phyloP scores from a whole-genome alignment of 2,888 invertebrate species.

The Rhingia campestris region DNA sequence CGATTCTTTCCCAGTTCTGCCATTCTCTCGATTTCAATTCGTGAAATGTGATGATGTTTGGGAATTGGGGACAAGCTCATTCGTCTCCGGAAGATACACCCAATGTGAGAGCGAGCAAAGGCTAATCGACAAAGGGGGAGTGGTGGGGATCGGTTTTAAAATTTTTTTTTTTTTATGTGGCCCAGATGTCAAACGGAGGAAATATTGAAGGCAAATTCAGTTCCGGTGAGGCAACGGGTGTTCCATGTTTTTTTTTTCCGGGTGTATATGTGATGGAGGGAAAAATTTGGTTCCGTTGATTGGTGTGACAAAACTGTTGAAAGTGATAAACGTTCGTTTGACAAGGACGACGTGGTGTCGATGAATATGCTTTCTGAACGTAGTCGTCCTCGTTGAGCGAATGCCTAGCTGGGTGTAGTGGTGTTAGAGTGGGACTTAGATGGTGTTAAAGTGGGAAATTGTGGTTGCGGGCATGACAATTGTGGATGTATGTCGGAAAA shows the following conservation, averaged over 20 bases:
- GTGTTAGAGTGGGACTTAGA: conserved; percentile 20
- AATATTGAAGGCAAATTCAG: conserved; percentile 15
- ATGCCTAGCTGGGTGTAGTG: neutral
- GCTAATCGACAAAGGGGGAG: conserved; percentile 32
- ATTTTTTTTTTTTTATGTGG: neutral
- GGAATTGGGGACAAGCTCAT: conserved; percentile 48
- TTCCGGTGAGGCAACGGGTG: neutral
- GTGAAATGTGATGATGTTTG: conserved; percentile 61
- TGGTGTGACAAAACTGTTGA: conserved; percentile 48
- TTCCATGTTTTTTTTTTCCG: conserved; percentile 1
- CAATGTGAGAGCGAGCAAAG: neutral
- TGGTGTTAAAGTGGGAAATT: conserved; percentile 26
- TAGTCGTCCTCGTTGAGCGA: neutral
- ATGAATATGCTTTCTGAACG: conserved; percentile 30
- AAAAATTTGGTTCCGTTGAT: conserved; percentile 38
- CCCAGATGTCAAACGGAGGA: conserved; percentile 3
- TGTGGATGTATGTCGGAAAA: neutral
- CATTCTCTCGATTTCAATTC: conserved; percentile 19
- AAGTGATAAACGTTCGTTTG: conserved; percentile 50
- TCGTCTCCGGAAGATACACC: conserved; percentile 29
- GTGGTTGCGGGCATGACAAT: conserved; percentile 10
- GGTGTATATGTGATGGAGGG: neutral
- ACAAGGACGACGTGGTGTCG: conserved; percentile 11
- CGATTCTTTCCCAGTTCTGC: neutral
- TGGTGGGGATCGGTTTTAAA: neutral